These are phyloP conservation scores for Sebastes steindachneri DNA, from an alignment of 2,797 vertebrate genomes.

Conservation along the genomic window DNA sequence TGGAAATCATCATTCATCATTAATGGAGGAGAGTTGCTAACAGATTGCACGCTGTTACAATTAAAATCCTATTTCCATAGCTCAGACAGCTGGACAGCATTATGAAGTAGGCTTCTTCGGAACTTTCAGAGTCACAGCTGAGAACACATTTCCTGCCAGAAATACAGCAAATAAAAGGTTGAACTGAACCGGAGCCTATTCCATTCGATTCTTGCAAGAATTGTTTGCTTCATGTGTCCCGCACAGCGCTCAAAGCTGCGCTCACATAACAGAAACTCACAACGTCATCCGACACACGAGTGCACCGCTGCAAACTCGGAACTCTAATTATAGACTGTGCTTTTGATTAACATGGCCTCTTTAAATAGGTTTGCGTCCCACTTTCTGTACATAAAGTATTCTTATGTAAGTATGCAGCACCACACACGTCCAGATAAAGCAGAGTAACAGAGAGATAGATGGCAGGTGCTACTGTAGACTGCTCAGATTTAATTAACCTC, in stretches of 20 bases:
- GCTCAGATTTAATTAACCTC: slow-evolving; percentile 66
- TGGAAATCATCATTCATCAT: slow-evolving; percentile 37
- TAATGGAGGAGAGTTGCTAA: slow-evolving; percentile 10
- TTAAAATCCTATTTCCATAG: slow-evolving; percentile 10
- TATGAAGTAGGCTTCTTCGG: background rate
- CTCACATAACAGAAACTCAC: slow-evolving; percentile 25
- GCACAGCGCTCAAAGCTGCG: slow-evolving; percentile 16
- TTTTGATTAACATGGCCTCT: slow-evolving; percentile 57
- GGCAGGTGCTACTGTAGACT: slow-evolving; percentile 40
- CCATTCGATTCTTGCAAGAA: slow-evolving; percentile 6
- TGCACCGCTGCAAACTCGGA: slow-evolving; percentile 23
- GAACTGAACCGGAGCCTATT: background rate
- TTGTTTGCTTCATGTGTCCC: slow-evolving; percentile 25
- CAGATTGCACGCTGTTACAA: slow-evolving; percentile 7
- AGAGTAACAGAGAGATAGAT: slow-evolving; percentile 16
- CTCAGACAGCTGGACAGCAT: background rate
- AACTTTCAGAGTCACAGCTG: background rate
- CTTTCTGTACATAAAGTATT: slow-evolving; percentile 45
- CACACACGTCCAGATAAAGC: slow-evolving; percentile 16
- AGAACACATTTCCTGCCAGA: slow-evolving; percentile 1
- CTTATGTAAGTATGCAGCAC: slow-evolving; percentile 24
- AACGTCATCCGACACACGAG: slow-evolving; percentile 1
- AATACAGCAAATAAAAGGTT: background rate
- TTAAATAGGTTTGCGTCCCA: slow-evolving; percentile 63
- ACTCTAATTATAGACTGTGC: slow-evolving; percentile 58